phyloP scores from a whole-genome alignment of 2,113 vertebrate genomes.

The Sorex fumeus region DNA sequence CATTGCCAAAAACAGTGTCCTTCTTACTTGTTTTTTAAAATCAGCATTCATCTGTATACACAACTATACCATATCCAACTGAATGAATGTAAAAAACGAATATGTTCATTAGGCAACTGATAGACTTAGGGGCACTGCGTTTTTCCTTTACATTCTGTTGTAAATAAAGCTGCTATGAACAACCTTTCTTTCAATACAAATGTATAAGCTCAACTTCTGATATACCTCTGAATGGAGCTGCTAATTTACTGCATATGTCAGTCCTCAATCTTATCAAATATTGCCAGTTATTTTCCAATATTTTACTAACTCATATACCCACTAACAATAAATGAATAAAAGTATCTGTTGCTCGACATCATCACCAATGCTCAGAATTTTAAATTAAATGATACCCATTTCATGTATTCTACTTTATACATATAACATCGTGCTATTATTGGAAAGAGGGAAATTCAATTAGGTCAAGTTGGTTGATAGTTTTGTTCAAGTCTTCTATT shows the following conservation, averaged over 20 bases:
- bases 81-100: slow-evolving; percentile 48
- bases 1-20: slow-evolving; percentile 14
- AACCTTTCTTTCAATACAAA: slow-evolving; percentile 6
- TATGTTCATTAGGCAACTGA: background rate
- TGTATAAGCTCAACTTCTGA: background rate
- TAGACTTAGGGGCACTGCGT: background rate
- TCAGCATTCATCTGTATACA: slow-evolving; percentile 36
- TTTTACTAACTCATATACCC: slow-evolving; percentile 29
- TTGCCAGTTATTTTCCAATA: slow-evolving; percentile 4
- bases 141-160: slow-evolving; percentile 16
- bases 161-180: slow-evolving; percentile 42
- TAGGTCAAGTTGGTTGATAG: slow-evolving; percentile 47
- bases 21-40: slow-evolving; percentile 16
- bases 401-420: slow-evolving; percentile 13
- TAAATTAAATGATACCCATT: slow-evolving; percentile 43
- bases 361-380: slow-evolving; percentile 35
- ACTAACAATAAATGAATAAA: background rate
- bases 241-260: background rate
- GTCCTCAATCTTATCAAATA: slow-evolving; percentile 21
- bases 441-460: slow-evolving; percentile 30
- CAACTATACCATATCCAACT: background rate
- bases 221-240: background rate
- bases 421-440: slow-evolving; percentile 8
- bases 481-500: slow-evolving; percentile 21
- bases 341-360: slow-evolving; percentile 2